Base-by-base conservation (phyloP, 2,113 vertebrate genomes). In the Tor tambroides region DNA sequence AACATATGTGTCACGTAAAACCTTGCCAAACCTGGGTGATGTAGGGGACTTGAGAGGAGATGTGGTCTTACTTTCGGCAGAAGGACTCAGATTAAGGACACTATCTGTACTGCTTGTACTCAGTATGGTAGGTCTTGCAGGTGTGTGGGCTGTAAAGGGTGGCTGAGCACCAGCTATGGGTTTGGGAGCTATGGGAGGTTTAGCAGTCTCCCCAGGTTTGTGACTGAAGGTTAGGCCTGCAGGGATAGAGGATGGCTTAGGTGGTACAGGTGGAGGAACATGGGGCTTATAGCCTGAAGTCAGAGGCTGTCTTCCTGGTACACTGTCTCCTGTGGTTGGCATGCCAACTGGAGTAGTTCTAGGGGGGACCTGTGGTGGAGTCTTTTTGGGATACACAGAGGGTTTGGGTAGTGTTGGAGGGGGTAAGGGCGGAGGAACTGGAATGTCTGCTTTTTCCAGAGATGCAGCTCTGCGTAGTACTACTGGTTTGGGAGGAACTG, bases 121-220 rank as follows among this genome's bases (percentile, higher is more conserved):
- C 30, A 97, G 94, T 84, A 93, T 93, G 87, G 89, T 87, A 81
- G 96, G 95, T 92, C 97, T 96, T 90, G 93, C 84, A 91, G 94
- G 86, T 74, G 92, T 94, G 91, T 96, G 96, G 87, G 93, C 92
- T 54, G 93, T 76, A 81, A 95, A 91, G 46, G 96, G 90, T 85
- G 94, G 92, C 0, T 97, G 96, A 92, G 96, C 92, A 90, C 94
- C 65, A 84, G 94, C 6, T 56, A 91, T 78, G 84, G 96, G 97
- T 90, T 99, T 99, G 84, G 98, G 97, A 90, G 97, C 96, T 93
- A 98, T 96, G 67, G 97, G 96, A 91, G 97, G 97, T 92, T 97
- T 98, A 88, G 94, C 93, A 90, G 92, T 80, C 86, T 98, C 96
- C 85, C 89, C 83, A 61, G 95, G 90, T 88, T 96, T 97, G 84